Percentiles rank a stretch among this genome's conserved stretches.
Conservation (phyloP, 2,888 invertebrate genomes). For the Agrilus cyanescens region DNA sequence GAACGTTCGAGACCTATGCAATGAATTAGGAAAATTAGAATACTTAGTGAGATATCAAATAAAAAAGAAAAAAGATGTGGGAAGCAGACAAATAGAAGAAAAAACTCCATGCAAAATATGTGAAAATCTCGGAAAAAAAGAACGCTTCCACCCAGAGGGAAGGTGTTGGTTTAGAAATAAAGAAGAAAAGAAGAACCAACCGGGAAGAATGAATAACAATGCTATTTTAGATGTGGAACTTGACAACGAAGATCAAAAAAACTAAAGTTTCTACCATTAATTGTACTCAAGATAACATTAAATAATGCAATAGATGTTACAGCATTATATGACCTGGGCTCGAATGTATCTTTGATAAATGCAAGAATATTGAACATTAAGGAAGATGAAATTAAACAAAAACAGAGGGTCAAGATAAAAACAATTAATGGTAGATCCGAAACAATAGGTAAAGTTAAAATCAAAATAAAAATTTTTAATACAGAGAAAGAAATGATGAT, state of each 20-base stretch:
- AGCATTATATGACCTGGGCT: slow-evolving; percentile 8
- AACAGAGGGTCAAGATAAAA: no score
- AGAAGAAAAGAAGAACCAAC: slow-evolving; percentile 4
- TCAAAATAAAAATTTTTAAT: no score
- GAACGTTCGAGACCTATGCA: background rate
- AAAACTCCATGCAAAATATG: slow-evolving; percentile 4
- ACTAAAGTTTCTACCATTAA: slow-evolving; percentile 10
- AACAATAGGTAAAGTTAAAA: no score
- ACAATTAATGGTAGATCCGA: no score
- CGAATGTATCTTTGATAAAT: slow-evolving; percentile 10
- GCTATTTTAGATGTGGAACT: slow-evolving; percentile 13
- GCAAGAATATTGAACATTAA: slow-evolving; percentile 9
- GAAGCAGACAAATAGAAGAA: slow-evolving; percentile 9
- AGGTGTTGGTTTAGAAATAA: slow-evolving; percentile 7
- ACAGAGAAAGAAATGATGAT: no score
- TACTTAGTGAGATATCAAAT: slow-evolving; percentile 9
- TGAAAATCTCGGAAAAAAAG: slow-evolving; percentile 1
- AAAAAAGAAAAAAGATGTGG: background rate
- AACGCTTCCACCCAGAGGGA: slow-evolving; percentile 3
- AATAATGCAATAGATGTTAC: slow-evolving; percentile 4
- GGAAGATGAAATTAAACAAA: no score
- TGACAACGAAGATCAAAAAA: slow-evolving; percentile 6
- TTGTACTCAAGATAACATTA: slow-evolving; percentile 6
- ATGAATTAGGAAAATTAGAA: slow-evolving; percentile 1
- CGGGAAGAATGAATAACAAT: slow-evolving; percentile 1